Evolutionary conservation across 2,888 invertebrate genomes (phyloP).

Genomic region (Deilephila elpenor): DNA sequence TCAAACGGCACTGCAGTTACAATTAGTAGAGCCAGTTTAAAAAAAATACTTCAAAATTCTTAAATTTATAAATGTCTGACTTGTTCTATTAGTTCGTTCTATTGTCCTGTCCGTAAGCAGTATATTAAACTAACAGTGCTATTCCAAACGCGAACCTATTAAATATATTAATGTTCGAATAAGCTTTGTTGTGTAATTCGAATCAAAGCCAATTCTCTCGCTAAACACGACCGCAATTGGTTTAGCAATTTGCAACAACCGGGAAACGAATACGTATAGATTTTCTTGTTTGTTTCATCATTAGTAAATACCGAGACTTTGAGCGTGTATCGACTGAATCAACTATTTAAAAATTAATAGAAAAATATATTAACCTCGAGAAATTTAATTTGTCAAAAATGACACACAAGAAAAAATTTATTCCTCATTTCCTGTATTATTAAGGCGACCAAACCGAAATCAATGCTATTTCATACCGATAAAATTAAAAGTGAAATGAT

Average conservation of each 20-base stretch:
- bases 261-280: neutral
- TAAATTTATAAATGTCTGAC: too few relatives aligned
- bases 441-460: too few relatives aligned
- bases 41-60: too few relatives aligned
- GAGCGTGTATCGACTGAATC: neutral
- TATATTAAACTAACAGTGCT: neutral
- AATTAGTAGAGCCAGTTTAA: too few relatives aligned
- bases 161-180: neutral
- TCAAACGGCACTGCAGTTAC: too few relatives aligned
- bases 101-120: neutral
- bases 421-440: too few relatives aligned
- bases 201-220: neutral
- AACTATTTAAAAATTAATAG: neutral
- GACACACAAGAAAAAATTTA: too few relatives aligned
- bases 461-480: too few relatives aligned
- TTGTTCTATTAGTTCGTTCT: neutral
- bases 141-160: neutral
- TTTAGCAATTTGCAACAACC: neutral
- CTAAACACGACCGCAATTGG: constrained; percentile 5
- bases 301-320: neutral
- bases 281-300: constrained; percentile 4
- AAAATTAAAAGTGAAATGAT: too few relatives aligned
- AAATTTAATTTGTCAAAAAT: neutral
- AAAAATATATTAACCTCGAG: neutral
- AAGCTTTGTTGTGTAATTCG: neutral